Evolutionary conservation across 2,113 vertebrate species (phyloP).

Genomic region (Cairina moschata): DNA sequence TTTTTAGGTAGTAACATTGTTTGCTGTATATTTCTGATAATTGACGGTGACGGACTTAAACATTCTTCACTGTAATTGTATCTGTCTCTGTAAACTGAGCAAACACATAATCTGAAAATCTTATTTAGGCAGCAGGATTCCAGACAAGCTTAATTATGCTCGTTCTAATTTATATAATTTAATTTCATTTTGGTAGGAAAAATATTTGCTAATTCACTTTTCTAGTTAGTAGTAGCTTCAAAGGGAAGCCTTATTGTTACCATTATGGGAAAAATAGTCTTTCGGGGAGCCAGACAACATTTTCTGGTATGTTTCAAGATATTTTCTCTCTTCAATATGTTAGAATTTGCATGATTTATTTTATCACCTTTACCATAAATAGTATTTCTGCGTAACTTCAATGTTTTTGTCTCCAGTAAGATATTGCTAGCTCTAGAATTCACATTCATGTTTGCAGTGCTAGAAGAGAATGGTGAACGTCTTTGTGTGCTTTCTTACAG

Average conservation of each 20-base stretch:
- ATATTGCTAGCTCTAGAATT: background rate
- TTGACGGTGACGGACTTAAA: background rate
- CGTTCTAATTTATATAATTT: conserved; percentile 28
- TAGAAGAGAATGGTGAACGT: background rate
- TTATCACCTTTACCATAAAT: background rate
- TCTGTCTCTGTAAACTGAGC: conserved; percentile 49
- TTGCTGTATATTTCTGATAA: background rate
- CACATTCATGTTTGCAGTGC: background rate
- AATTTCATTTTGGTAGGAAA: conserved; percentile 12
- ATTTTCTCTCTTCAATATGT: background rate
- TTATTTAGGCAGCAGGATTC: conserved; percentile 61
- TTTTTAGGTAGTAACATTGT: conserved; percentile 42
- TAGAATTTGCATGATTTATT: conserved; percentile 53
- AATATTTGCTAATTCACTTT: conserved; percentile 33
- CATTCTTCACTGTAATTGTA: conserved; percentile 34
- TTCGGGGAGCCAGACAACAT: background rate
- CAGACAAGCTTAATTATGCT: conserved; percentile 9
- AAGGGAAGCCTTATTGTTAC: background rate
- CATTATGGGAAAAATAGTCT: background rate
- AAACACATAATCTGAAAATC: conserved; percentile 18
- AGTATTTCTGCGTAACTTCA: conserved; percentile 20
- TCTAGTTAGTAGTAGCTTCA: background rate
- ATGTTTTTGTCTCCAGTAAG: background rate
- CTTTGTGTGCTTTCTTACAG: background rate
- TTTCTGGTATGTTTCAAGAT: conserved; percentile 35